phyloP scores from a whole-genome alignment of 1,140 invertebrate species.

The Drosophila neocordata region DNA sequence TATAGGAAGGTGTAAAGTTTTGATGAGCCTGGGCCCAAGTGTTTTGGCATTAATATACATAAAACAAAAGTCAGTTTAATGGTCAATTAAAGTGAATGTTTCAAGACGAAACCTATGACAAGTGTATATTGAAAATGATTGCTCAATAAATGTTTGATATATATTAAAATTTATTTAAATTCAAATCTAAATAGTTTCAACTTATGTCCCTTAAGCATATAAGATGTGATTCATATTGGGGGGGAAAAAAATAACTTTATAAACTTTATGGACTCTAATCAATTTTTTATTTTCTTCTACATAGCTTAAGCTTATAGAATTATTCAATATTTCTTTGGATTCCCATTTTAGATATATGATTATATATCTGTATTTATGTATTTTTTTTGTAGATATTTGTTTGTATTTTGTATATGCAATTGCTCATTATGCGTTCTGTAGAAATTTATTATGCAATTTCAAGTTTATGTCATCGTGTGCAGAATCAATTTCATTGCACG shows the following conservation, averaged over 20 bases:
- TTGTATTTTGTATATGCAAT: background rate
- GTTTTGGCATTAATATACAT: slow-evolving; percentile 31
- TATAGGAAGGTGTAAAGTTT: slow-evolving; percentile 64
- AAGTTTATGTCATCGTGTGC: slow-evolving; percentile 46
- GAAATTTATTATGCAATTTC: slow-evolving; percentile 72
- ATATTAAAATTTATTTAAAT: background rate
- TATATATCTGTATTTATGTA: background rate
- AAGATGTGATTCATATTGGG: background rate
- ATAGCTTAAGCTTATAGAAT: background rate
- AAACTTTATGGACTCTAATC: background rate
- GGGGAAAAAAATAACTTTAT: background rate
- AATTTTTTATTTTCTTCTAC: background rate
- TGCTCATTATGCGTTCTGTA: slow-evolving; percentile 62
- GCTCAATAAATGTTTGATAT: background rate
- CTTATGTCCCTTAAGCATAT: background rate
- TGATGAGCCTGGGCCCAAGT: slow-evolving; percentile 51
- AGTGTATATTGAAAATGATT: background rate
- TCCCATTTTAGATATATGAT: slow-evolving; percentile 5
- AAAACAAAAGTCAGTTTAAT: slow-evolving; percentile 44
- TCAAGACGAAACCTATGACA: background rate
- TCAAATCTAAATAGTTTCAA: background rate
- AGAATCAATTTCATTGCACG: slow-evolving; percentile 63
- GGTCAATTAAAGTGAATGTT: slow-evolving; percentile 38
- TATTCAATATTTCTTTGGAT: slow-evolving; percentile 26
- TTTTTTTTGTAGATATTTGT: background rate